A percentile compares a stretch with the other conserved stretches of the same genome.
Conservation (phyloP, 2,888 invertebrate species). For the Callinectes sapidus region DNA sequence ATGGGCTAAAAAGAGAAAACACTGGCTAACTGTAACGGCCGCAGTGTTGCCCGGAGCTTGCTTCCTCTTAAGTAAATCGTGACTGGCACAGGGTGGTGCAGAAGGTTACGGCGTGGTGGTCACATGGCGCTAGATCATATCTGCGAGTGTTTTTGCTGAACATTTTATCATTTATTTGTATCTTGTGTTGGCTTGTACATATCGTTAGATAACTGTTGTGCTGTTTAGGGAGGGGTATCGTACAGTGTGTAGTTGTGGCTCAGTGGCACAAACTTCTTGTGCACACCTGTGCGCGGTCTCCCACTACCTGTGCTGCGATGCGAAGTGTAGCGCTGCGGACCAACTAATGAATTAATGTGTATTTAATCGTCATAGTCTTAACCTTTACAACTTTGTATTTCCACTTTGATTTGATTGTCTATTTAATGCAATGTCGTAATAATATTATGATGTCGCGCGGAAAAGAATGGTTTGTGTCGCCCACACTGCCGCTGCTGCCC, state of each 20-base stretch:
- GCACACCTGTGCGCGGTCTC: conserved; percentile 52
- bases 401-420: background rate
- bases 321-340: conserved; percentile 62
- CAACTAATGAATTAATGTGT: conserved; percentile 55
- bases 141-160: background rate
- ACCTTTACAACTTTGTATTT: background rate
- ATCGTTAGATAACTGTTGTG: background rate
- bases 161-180: background rate
- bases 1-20: conserved; percentile 38
- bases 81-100: conserved; percentile 63
- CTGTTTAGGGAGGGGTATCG: background rate
- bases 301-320: conserved; percentile 70
- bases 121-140: background rate
- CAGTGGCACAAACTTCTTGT: conserved; percentile 12
- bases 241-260: background rate
- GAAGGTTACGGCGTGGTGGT: background rate
- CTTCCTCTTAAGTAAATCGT: conserved; percentile 69
- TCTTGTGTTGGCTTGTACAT: background rate
- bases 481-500: background rate
- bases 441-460: background rate
- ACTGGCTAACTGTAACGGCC: conserved; percentile 64
- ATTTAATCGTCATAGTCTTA: background rate
- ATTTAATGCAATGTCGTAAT: background rate
- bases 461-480: background rate
- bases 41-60: conserved; percentile 67